Base-by-base conservation (phyloP, 2,888 invertebrate species). In the Lumbricus terrestris region DNA sequence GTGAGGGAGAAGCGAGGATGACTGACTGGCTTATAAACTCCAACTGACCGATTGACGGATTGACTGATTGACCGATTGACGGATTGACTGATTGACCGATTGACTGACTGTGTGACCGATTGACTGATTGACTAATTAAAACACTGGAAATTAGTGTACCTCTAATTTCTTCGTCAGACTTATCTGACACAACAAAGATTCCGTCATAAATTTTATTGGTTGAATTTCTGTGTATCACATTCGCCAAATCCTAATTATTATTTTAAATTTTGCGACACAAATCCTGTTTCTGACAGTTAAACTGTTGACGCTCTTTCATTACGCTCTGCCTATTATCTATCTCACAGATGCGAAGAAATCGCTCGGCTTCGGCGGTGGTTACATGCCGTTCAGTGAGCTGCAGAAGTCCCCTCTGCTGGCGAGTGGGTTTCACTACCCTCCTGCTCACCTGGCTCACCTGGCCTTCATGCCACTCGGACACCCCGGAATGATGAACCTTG, bases 381-480 rank as follows among this genome's bases (percentile, higher is more conserved):
- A 88, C 88, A 82, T 82, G 89, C 82, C 37, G 54, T 89, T 83
- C 40, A 33, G n/a, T 34, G 90, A 90, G 35, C 54, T 88, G 6
- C 93, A 94, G 88, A 94, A 94, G 92, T 92, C 93, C 18, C 91
- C 91, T 15, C 91, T 91, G 69, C 92, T 94, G 88, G 91, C 93
- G 69, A 94, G 94, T 92, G 94, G 94, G 20, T 94, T 94, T 91
- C 94, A 93, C 89, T 93, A 93, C 90, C 94, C 94, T 0, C 94
- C 94, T 89, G 47, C 88, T 2, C 89, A 69, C 29, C 35, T 88
- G 47, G 88, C 91, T 15, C 93, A 94, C 54, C 93, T 94, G 92
- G 94, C 94, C 5, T 94, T 94, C 91, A 93, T 94, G 94, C 94
- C 94, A 89, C 91, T 94, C 82, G 93, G 93, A 89, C 94, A 94